Base-by-base conservation (phyloP, 2,888 invertebrate genomes). In the Teleiodes luculella region DNA sequence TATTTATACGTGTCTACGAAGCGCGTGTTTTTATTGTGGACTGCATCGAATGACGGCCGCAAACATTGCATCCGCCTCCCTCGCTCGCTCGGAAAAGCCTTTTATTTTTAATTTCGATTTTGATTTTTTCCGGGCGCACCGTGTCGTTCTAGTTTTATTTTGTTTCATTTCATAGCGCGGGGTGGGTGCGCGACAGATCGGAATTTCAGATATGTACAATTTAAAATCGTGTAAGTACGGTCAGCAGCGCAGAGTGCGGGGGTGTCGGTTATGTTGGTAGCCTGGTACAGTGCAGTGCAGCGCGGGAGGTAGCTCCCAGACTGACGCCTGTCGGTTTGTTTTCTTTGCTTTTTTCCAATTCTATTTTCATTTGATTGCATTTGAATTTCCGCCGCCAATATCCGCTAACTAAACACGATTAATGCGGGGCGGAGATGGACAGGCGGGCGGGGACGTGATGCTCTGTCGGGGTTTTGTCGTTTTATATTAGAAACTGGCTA, bases 321-420 rank as follows among this genome's bases (percentile, higher is more conserved):
- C 86, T 89, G 89, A 89, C 89, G 89, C 82, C 87, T 89, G 89
- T 87, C 87, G 78, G 80, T 81, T 86, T 86, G 84, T 88, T 87
- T 88, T 81, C 87, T 89, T 87, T 87, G 79, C 80, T 86, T 87
- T 87, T 89, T 87, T 83, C 83, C 72, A 82, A 86, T 87, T 85
- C 87, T 89, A 88, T 89, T 89, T 89, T 88, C 86, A 87, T 90
- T 88, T 89, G 88, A 89, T 88, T 89, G 89, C 87, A 89, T 89
- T 87, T 88, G 86, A 88, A 88, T 88, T 89, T 90, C 85, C 86
- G 79, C 84, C 86, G 86, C 86, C 89, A 83, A 90, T 90, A 90
- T 89, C 88, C 86, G 85, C 86, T 90, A 88, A 89, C 90, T 90
- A 90, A 90, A 90, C 90, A 90, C 89, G 90, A 90, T 90, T 90